Evolutionary conservation across 2,797 vertebrate genomes (phyloP).

Genomic region (Notolepis coatsorum): DNA sequence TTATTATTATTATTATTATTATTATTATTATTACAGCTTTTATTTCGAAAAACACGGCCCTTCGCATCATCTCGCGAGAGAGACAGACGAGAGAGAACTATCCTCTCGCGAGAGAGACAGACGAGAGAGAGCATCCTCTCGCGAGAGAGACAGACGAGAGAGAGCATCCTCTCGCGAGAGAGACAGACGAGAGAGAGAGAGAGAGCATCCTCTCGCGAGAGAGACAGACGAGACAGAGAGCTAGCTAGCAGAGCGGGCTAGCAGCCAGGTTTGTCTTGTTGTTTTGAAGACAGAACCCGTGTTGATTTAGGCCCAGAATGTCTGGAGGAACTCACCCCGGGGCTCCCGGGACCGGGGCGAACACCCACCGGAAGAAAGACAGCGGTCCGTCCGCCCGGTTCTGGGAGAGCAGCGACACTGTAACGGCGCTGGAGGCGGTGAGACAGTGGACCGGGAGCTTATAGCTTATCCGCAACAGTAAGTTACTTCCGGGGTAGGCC

Average conservation of each 20-base stretch:
- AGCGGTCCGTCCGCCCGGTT: conserved; percentile 88
- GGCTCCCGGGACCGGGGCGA: conserved; percentile 49
- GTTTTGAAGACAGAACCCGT: conserved; percentile 41
- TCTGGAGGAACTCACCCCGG: conserved; percentile 71
- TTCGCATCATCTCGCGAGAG: too few relatives aligned
- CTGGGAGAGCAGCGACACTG: conserved; percentile 92
- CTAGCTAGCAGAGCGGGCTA: conserved; percentile 55
- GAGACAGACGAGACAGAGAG: conserved; percentile 30
- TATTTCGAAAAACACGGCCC: too few relatives aligned
- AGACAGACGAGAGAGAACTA: too few relatives aligned
- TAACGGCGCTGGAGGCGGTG: conserved; percentile 89
- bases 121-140: too few relatives aligned
- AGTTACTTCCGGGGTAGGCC: too few relatives aligned
- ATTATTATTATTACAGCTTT: too few relatives aligned
- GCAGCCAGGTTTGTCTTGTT: conserved; percentile 61
- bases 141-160: too few relatives aligned
- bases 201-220: conserved; percentile 61
- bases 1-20: too few relatives aligned
- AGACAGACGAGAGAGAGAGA: too few relatives aligned
- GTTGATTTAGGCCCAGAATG: conserved; percentile 72
- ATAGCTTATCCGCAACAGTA: too few relatives aligned
- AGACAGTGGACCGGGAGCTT: conserved; percentile 94
- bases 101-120: too few relatives aligned
- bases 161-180: too few relatives aligned
- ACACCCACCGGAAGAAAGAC: conserved; percentile 85